A percentile compares a stretch with the other conserved stretches of the same genome.
These are phyloP conservation scores for Geotrupes spiniger DNA, from an alignment of 2,888 invertebrate genomes.

Conservation along the genomic window DNA sequence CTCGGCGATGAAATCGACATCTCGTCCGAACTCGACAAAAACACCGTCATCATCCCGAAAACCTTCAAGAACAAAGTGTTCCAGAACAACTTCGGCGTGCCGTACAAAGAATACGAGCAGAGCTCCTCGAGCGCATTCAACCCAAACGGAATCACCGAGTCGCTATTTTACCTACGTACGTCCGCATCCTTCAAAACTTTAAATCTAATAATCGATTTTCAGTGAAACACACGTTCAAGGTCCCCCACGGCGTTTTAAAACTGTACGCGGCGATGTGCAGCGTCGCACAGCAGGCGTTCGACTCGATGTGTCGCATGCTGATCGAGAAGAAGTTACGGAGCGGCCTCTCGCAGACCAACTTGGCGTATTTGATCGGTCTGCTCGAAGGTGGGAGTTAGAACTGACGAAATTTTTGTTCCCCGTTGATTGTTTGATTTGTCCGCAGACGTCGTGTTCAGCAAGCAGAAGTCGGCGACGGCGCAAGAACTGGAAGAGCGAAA, in stretches of 20 bases:
- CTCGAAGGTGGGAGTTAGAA: conserved; percentile 53
- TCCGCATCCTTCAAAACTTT: conserved; percentile 16
- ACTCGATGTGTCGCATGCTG: conserved; percentile 48
- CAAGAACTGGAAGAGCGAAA: conserved; percentile 45
- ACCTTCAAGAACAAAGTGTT: conserved; percentile 46
- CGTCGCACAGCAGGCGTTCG: conserved; percentile 50
- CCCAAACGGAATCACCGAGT: conserved; percentile 46
- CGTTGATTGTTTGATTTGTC: not conserved
- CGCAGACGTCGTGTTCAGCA: conserved; percentile 46
- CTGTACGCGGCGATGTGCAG: conserved; percentile 54
- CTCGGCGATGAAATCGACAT: conserved; percentile 43
- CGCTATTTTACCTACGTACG: conserved; percentile 51
- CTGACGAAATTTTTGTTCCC: not conserved
- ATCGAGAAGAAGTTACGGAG: conserved; percentile 47
- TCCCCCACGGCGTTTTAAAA: conserved; percentile 50
- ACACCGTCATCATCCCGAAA: conserved; percentile 36
- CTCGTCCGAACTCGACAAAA: conserved; percentile 13
- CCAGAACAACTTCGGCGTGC: conserved; percentile 49
- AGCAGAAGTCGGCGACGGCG: conserved; percentile 37
- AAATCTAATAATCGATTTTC: conserved; percentile 33
- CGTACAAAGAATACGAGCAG: conserved; percentile 35
- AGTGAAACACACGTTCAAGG: conserved; percentile 59
- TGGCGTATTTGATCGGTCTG: conserved; percentile 58
- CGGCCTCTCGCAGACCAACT: conserved; percentile 54
- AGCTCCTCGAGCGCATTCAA: conserved; percentile 38